Conservation (phyloP, 1,140 invertebrate genomes). For the Drosophila tristis region DNA sequence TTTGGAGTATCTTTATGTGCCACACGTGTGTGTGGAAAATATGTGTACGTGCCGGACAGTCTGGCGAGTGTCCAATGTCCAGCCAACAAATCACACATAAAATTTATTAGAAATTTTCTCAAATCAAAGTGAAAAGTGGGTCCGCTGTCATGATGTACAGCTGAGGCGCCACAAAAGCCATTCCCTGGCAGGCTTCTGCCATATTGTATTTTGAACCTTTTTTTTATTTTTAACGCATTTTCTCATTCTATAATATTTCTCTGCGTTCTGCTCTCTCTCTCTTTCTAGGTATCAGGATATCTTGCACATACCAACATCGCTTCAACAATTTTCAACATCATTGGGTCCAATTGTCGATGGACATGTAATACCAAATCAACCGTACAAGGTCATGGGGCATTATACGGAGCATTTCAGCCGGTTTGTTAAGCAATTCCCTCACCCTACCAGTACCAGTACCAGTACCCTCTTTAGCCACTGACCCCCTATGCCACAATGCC, state of each 20-base stretch:
- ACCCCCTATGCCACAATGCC: background rate
- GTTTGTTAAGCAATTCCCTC: slow-evolving; percentile 78
- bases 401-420: slow-evolving; percentile 89
- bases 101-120: slow-evolving; percentile 77
- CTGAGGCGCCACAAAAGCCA: slow-evolving; percentile 11
- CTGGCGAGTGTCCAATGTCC: slow-evolving; percentile 16
- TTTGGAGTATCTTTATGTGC: slow-evolving; percentile 65
- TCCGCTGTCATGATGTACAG: slow-evolving; percentile 62
- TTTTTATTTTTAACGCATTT: slow-evolving; percentile 64
- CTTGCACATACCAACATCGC: slow-evolving; percentile 87
- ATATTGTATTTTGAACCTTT: slow-evolving; percentile 47
- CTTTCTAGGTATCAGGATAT: slow-evolving; percentile 88
- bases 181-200: background rate
- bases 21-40: slow-evolving; percentile 43
- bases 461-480: slow-evolving; percentile 2
- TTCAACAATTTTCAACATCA: slow-evolving; percentile 88
- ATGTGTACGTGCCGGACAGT: slow-evolving; percentile 33
- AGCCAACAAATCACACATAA: slow-evolving; percentile 72
- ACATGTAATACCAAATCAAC: slow-evolving; percentile 92
- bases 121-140: slow-evolving; percentile 76
- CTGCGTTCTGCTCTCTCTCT: slow-evolving; percentile 49
- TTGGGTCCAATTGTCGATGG: slow-evolving; percentile 94
- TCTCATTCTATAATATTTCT: slow-evolving; percentile 30
- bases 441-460: background rate
- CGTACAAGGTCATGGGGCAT: slow-evolving; percentile 89